Conservation (phyloP, 2,888 invertebrate species). For the Acanthosepion lycidas region DNA sequence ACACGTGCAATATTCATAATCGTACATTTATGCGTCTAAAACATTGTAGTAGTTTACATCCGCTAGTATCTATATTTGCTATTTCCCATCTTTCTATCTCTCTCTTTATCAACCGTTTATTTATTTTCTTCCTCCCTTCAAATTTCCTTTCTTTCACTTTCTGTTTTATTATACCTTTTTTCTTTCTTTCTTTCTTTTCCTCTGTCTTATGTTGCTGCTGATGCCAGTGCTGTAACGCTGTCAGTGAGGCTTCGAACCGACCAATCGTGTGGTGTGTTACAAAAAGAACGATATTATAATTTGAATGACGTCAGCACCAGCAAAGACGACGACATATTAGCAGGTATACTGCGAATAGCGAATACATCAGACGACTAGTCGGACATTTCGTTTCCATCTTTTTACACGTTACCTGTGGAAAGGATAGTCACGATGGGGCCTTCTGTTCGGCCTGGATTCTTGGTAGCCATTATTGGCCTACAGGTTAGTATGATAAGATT, state of each 20-base stretch:
- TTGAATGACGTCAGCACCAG: background rate
- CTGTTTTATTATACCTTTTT: background rate
- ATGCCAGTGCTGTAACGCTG: background rate
- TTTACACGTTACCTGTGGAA: conserved; percentile 34
- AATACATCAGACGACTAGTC: background rate
- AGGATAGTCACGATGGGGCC: conserved; percentile 45
- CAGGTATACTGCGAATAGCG: background rate
- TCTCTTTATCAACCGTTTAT: background rate
- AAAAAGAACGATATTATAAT: background rate
- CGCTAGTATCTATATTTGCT: background rate
- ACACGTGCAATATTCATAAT: background rate
- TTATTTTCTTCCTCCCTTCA: background rate
- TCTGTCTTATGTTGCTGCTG: background rate
- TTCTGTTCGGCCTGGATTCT: conserved; percentile 36
- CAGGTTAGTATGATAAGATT: background rate
- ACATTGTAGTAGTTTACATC: background rate
- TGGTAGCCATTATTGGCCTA: conserved; percentile 3
- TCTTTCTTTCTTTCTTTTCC: background rate
- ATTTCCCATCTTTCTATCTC: background rate
- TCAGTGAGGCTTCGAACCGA: background rate
- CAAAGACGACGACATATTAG: conserved; percentile 36
- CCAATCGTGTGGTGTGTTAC: background rate
- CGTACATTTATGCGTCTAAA: too few relatives aligned
- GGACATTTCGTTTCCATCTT: conserved; percentile 37
- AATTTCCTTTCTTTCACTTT: background rate